Evolutionary conservation across 2,113 vertebrate species (phyloP).

Genomic region (Centropus bengalensis): DNA sequence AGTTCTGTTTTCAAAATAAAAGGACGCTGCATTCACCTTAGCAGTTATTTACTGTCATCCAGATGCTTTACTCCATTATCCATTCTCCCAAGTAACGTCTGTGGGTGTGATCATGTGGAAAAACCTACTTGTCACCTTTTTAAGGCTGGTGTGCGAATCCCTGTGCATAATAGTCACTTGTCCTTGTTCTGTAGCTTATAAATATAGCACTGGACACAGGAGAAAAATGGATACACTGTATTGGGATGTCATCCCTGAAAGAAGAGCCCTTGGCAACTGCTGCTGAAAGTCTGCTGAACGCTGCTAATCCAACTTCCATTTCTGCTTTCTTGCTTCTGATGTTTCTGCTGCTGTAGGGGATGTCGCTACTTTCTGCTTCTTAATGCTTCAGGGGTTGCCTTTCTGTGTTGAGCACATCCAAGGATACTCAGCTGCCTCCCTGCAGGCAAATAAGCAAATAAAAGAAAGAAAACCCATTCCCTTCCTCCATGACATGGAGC

Average conservation of each 20-base stretch:
- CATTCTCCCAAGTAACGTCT: conserved; percentile 1
- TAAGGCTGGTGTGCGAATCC: background rate
- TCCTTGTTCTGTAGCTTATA: background rate
- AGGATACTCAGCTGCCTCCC: background rate
- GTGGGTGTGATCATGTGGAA: conserved; percentile 25
- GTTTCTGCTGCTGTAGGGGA: background rate
- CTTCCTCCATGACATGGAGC: background rate
- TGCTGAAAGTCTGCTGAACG: background rate
- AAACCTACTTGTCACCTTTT: background rate
- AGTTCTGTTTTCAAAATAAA: background rate
- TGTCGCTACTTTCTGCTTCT: background rate
- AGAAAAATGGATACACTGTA: background rate
- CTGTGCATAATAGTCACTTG: background rate
- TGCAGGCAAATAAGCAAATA: background rate
- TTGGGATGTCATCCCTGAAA: background rate
- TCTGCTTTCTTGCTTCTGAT: background rate
- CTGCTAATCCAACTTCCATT: background rate
- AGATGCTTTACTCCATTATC: conserved; percentile 4
- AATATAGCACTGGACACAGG: background rate
- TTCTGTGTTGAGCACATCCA: background rate
- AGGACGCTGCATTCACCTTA: conserved; percentile 23
- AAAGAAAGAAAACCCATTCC: background rate
- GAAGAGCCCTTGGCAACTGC: background rate
- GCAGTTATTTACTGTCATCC: conserved; percentile 23
- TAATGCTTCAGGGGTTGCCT: background rate